phyloP scores from a whole-genome alignment of 2,888 invertebrate genomes.

The Anorthoa munda region DNA sequence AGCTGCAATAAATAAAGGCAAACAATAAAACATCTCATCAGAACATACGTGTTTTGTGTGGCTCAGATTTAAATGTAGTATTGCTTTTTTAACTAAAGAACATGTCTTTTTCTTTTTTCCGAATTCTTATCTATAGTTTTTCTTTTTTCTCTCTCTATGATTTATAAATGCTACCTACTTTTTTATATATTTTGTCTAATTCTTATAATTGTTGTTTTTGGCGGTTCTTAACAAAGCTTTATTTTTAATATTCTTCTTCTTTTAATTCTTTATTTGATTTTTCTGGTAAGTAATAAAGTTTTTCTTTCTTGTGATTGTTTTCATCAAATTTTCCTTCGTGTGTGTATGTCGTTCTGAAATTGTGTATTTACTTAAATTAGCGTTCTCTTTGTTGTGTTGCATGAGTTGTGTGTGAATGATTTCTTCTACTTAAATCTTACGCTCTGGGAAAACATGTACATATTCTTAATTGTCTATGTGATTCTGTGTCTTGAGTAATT shows the following conservation, averaged over 20 bases:
- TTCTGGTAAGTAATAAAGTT: background rate
- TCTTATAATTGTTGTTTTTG: conserved; percentile 2
- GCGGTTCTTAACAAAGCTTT: background rate
- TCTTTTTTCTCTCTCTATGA: background rate
- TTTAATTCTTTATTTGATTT: background rate
- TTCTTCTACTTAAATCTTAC: conserved; percentile 13
- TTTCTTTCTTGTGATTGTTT: background rate
- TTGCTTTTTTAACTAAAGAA: conserved; percentile 14
- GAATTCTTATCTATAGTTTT: background rate
- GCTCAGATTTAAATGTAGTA: conserved; percentile 37
- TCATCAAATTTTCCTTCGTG: background rate
- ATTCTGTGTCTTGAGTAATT: conserved; percentile 9
- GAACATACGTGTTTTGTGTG: conserved; percentile 41
- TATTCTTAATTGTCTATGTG: conserved; percentile 6
- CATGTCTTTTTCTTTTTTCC: background rate
- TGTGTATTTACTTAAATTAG: conserved; percentile 21
- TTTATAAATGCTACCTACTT: background rate
- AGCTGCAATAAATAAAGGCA: conserved; percentile 57
- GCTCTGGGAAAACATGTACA: conserved; percentile 13
- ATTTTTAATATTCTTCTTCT: too few relatives aligned
- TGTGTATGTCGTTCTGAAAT: conserved; percentile 26
- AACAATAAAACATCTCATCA: conserved; percentile 60
- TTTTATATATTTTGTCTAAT: background rate
- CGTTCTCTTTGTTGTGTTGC: conserved; percentile 27
- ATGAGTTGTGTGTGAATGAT: conserved; percentile 17